phyloP scores from a whole-genome alignment of 2,113 vertebrate genomes.

The Pollimyrus isidori region DNA sequence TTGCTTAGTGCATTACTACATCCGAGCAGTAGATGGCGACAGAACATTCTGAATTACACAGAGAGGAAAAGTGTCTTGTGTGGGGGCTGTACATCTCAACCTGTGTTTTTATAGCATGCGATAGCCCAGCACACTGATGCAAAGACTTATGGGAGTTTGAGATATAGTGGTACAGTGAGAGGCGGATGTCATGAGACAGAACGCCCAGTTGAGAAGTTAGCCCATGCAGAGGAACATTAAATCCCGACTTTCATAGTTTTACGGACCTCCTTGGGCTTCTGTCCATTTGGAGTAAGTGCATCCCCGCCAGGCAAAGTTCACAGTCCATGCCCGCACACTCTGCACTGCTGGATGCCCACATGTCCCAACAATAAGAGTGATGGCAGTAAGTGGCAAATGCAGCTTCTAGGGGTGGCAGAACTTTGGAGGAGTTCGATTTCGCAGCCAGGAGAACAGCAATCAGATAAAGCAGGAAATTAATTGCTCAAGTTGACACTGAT shows the following conservation, averaged over 20 bases:
- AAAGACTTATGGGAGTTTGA: neutral
- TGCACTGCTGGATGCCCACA: neutral
- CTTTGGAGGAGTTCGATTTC: neutral
- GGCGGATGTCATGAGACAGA: neutral
- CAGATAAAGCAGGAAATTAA: neutral
- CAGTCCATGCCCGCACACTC: neutral
- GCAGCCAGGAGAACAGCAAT: neutral
- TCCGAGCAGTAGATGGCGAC: slow-evolving; percentile 10
- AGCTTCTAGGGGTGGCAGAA: neutral
- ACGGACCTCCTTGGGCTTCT: neutral
- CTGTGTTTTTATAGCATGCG: slow-evolving; percentile 2
- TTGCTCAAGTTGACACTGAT: no score
- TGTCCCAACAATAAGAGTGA: neutral
- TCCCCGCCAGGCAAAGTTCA: neutral
- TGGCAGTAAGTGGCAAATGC: neutral
- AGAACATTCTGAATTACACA: neutral
- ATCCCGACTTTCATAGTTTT: neutral
- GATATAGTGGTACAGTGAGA: neutral
- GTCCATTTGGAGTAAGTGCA: neutral
- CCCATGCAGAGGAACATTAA: neutral
- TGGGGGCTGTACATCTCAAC: neutral
- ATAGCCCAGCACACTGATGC: neutral
- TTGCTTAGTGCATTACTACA: neutral
- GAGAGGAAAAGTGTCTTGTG: neutral
- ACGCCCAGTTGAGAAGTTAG: neutral